Evolutionary conservation across 2,888 invertebrate species (phyloP), one percentile per base, ranked within the genome.

Genomic region (Metopia argyrocephala): DNA sequence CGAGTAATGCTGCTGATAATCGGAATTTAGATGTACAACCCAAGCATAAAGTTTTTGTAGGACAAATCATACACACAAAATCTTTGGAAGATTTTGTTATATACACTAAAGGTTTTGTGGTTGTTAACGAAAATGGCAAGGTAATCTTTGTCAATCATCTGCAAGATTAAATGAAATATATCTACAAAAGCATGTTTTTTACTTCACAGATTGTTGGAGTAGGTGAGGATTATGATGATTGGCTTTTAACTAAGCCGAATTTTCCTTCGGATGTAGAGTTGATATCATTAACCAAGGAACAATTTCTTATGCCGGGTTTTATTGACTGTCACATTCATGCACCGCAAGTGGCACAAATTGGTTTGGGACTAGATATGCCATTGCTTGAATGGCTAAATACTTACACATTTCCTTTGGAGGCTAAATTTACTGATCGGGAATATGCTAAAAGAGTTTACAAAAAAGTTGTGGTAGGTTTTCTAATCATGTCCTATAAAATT

Each of bases 271-370:
- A 61, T 31, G 64, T 75, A 46, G 78, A 87, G 68, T 79, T 83
- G 31, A 84, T 87, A 52, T 76, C 71, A 1, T 82, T 92, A 6
- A 86, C 85, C 7, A 85, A 88, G 4, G 89, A 90, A 62, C 94
- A 96, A 89, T 94, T 97, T 86, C 88, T 97, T 15, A 94, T 97
- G 88, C 97, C 97, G 0, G 98, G 97, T 0, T 93, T 98, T 78
- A 92, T 97, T 2, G 97, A 98, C 89, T 95, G 96, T 23, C 98
- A 98, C 88, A 95, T 96, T 9, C 97, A 98, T 91, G 97, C 96
- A 0, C 94, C 96, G 0, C 97, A 98, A 90, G 95, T 95, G 85
- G 95, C 96, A 0, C 97, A 97, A 90, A 91, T 94, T 74, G 97
- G 97, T 0, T 90, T 96, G 12, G 97, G 96, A 0, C 92, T 96